Base-by-base conservation (phyloP, 2,113 vertebrate species). In the Rhinopomastus cyanomelas region DNA sequence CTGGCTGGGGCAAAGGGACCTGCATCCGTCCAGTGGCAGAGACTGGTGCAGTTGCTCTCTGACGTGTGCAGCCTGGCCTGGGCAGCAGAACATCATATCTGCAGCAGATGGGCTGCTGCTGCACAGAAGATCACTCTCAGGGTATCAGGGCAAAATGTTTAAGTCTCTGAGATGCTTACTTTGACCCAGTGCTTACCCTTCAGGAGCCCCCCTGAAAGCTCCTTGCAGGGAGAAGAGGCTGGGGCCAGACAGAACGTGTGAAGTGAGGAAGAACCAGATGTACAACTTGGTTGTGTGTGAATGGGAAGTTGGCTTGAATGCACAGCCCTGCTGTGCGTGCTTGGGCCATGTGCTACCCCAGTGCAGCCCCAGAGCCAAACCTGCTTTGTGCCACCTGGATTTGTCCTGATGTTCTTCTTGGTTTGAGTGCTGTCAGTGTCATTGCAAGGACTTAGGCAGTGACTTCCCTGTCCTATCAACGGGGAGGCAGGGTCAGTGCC, bases 251-350 rank as follows among this genome's bases (percentile, higher is more conserved):
- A 0, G 25, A 17, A 10, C 1, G 0, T 9, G 32, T 5, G 49
- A n/a, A 1, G 4, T 1, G 4, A 62, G 23, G 56, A 44, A 57
- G 68, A 23, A 81, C 36, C 61, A 64, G 65, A 34, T 48, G 52
- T 23, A 16, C 57, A 42, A 8, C 56, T 27, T 29, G 4, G 4
- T 25, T 52, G 13, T 44, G 10, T n/a, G n/a, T 48, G 52, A 56
- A 16, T 23, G 34, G 59, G 66, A 32, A 37, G n/a, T 6, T 0
- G 5, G 42, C 5, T 7, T 4, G 56, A 36, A 36, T 25, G 6
- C 1, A 3, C 48, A 57, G 65, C n/a, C 42, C n/a, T 36, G 37
- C 29, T 2, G 4, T 62, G 42, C 73, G 57, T 0, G 0, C 27
- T 69, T 67, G 32, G 26, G 10, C 66, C 3, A 2, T 9, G 26